Evolutionary conservation across 1,140 invertebrate genomes (phyloP), one percentile per base, ranked within the genome.

Genomic region (Achatina immaculata): DNA sequence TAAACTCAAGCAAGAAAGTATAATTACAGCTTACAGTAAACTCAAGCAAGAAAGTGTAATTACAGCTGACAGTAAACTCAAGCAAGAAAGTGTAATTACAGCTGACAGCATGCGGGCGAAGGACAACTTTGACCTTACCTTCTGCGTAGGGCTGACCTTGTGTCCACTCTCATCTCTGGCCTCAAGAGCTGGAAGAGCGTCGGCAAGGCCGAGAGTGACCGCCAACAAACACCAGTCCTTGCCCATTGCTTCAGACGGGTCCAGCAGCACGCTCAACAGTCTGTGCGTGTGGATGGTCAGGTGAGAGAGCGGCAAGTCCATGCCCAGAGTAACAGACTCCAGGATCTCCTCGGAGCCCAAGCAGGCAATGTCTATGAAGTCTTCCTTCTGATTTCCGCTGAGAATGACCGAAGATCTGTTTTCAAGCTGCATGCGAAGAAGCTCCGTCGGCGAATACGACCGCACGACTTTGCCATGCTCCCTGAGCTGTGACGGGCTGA

Each of bases 181-280:
- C 85, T 88, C 38, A 85, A 93, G 80, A 34, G 90, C 87, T 19
- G 93, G 93, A 24, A 94, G 82, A 71, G 91, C 89, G 68, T 94
- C 92, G 38, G 92, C 89, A 73, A 95, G 90, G 36, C 95, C 95
- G 42, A 96, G 90, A 81, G 94, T 92, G 0, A 96, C 94, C 6
- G 95, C 95, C 42, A 96, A 89, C 77, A 96, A 92, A 89, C 95
- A 96, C 95, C 95, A 96, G 88, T 96, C 95, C 82, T 94, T 92
- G 19, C 96, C 96, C 87, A 95, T 94, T 2, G 93, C 92, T 88
- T 96, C 95, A 11, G 94, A 93, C 0, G 95, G 95, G 91, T 97
- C 96, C 21, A 97, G 90, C 75, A 95, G 90, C 36, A 93, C 90
- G 75, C 94, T 94, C 24, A 92, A 83, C 51, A 87, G 82, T 80